A percentile compares a stretch with the other conserved stretches of the same genome.
phyloP scores from a whole-genome alignment of 1,140 invertebrate genomes.

The Ceratosolen solmsi region DNA sequence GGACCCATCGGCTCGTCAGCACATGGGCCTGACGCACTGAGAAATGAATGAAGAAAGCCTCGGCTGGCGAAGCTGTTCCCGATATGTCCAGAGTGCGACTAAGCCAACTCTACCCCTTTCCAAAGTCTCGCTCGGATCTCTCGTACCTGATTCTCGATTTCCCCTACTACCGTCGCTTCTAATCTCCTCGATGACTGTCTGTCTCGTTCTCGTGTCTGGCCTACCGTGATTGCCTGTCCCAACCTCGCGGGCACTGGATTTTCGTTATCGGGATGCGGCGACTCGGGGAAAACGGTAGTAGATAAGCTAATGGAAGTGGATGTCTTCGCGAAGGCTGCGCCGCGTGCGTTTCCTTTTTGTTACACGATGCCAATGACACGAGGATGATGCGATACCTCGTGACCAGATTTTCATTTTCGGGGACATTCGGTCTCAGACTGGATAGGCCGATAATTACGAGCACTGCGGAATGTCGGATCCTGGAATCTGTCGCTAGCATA shows the following conservation, averaged over 20 bases:
- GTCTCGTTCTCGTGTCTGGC: not conserved
- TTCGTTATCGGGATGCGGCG: slow-evolving; percentile 1
- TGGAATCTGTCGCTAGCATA: no score
- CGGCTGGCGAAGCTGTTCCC: not conserved
- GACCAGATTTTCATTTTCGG: not conserved
- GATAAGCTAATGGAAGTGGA: slow-evolving; percentile 27
- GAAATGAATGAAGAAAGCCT: not conserved
- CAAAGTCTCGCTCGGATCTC: not conserved
- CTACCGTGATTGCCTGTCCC: not conserved
- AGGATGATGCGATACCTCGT: not conserved
- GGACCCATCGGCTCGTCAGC: slow-evolving; percentile 16
- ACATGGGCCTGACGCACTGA: not conserved
- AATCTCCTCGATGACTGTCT: no score
- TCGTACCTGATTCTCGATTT: no score
- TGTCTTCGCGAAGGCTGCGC: not conserved
- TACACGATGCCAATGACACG: not conserved
- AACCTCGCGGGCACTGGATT: not conserved
- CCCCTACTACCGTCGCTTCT: no score
- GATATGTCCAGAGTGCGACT: not conserved
- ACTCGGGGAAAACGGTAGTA: not conserved
- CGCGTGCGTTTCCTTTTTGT: not conserved
- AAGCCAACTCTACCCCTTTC: slow-evolving; percentile 23
- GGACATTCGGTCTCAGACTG: no score
- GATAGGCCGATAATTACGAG: no score
- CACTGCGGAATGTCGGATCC: no score